Evolutionary conservation across 2,888 invertebrate species (phyloP).

Genomic region (Norana najaformis): DNA sequence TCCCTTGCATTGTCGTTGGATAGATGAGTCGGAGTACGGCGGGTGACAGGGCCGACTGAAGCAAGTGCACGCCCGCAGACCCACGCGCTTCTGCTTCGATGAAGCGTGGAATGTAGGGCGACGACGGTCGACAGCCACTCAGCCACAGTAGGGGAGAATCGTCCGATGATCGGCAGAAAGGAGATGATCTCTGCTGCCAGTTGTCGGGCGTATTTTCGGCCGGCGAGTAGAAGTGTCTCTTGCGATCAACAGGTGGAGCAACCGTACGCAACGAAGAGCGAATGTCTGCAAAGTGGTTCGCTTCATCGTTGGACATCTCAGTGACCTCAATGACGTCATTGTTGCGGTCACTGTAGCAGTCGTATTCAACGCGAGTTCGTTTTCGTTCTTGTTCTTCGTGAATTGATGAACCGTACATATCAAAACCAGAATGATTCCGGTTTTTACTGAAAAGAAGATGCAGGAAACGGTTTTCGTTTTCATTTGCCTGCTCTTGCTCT

Average conservation of each 20-base stretch:
- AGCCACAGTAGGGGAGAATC: background rate
- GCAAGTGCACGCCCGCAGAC: background rate
- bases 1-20: background rate
- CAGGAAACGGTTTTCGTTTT: background rate
- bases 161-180: background rate
- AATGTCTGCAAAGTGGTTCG: background rate
- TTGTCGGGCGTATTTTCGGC: background rate
- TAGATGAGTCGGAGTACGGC: background rate
- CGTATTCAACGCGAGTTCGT: background rate
- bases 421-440: background rate
- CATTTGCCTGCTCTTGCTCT: background rate
- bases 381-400: background rate
- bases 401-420: background rate
- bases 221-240: background rate
- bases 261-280: background rate
- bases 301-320: conserved; percentile 2
- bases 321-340: background rate
- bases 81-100: background rate
- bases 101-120: background rate
- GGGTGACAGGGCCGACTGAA: background rate
- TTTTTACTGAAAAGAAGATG: background rate
- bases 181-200: background rate
- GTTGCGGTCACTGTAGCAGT: background rate
- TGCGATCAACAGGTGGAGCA: background rate
- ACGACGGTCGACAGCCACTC: background rate